Evolutionary conservation across 2,113 vertebrate genomes (phyloP).

Genomic region (Calidris pygmaea): DNA sequence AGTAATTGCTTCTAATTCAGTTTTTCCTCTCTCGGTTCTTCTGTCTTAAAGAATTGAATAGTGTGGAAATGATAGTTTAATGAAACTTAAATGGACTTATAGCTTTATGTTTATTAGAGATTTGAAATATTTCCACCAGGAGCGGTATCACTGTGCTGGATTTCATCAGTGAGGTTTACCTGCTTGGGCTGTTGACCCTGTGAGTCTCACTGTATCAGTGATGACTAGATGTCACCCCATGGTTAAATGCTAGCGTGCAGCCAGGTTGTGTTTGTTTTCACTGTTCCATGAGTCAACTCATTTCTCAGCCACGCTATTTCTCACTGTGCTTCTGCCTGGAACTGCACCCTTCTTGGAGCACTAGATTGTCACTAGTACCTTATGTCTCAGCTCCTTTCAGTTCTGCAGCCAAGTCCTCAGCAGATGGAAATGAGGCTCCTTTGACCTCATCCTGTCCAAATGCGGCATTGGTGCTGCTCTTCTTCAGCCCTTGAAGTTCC

Average conservation of each 20-base stretch:
- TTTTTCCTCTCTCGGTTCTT: not conserved
- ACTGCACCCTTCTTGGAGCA: not conserved
- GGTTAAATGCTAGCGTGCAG: not conserved
- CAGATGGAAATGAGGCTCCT: not conserved
- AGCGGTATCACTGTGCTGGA: fast-evolving
- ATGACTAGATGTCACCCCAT: not conserved
- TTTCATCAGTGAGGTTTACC: not conserved
- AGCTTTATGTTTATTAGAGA: not conserved
- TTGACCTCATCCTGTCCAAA: not conserved
- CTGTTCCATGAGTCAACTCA: fast-evolving
- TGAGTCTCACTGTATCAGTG: not conserved
- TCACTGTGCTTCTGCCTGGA: not conserved
- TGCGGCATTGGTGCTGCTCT: not conserved
- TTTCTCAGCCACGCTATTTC: not conserved
- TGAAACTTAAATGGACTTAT: not conserved
- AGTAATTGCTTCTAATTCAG: not conserved
- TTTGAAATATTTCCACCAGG: not conserved
- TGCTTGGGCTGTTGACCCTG: not conserved
- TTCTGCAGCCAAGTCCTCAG: not conserved
- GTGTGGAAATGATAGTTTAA: not conserved
- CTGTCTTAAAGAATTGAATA: not conserved
- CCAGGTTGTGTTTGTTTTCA: not conserved
- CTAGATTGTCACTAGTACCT: not conserved
- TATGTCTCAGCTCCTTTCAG: not conserved
- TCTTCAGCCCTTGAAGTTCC: not conserved